Conservation (phyloP, 64 coral and sea anemone species). For the Pocillopora verrucosa region DNA sequence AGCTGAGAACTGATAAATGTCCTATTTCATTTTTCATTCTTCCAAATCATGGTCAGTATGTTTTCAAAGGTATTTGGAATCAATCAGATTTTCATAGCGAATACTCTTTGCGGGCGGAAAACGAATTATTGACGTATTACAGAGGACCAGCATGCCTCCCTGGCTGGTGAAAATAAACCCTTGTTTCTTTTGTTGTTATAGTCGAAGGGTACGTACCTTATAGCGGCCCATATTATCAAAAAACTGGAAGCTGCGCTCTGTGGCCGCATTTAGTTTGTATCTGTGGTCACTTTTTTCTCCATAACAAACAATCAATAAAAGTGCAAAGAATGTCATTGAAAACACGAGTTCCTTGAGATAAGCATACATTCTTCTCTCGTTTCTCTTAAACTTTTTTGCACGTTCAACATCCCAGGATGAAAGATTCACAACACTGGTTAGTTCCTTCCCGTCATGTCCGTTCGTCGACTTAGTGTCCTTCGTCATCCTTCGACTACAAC, state of each 20-base stretch:
- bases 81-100: no score
- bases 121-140: no score
- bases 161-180: no score
- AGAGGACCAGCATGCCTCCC: no score
- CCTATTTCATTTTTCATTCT: no score
- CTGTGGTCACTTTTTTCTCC: neutral
- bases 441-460: neutral
- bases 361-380: neutral
- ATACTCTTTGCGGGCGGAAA: no score
- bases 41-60: no score
- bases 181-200: no score
- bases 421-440: neutral
- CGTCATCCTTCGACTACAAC: neutral
- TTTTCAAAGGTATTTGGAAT: no score
- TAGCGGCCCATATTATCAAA: neutral
- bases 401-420: constrained; percentile 4
- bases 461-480: no score
- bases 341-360: neutral
- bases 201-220: neutral
- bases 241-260: neutral
- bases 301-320: constrained; percentile 25
- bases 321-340: neutral
- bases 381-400: constrained; percentile 3
- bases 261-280: neutral
- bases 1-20: no score